These are phyloP conservation scores for Redunca redunca DNA, from an alignment of 2,113 vertebrate species.

Conservation along the genomic window DNA sequence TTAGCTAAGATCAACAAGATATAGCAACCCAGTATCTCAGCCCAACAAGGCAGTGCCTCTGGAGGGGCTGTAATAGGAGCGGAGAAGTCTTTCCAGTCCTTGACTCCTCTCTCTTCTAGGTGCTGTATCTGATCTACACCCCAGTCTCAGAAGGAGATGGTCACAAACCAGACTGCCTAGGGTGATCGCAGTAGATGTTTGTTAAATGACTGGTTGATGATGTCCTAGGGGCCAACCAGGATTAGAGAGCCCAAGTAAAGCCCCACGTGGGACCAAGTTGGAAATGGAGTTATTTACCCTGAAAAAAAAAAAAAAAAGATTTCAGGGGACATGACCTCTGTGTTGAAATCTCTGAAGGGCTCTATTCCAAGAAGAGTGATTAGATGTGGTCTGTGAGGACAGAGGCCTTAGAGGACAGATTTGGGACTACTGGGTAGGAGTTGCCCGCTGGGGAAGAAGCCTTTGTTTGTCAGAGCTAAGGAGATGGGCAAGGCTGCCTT, in stretches of 20 bases:
- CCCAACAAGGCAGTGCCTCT: background rate
- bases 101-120: background rate
- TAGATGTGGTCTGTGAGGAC: background rate
- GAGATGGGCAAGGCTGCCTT: background rate
- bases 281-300: background rate
- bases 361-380: background rate
- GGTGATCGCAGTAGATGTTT: background rate
- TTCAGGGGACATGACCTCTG: conserved; percentile 1
- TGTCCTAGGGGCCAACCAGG: background rate
- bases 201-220: background rate
- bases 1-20: background rate
- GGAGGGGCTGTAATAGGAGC: background rate
- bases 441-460: background rate
- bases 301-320: background rate
- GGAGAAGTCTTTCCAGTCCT: background rate
- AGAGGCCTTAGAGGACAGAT: background rate
- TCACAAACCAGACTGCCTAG: background rate
- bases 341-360: background rate
- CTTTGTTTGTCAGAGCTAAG: background rate
- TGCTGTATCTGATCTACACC: background rate
- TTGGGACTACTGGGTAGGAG: background rate
- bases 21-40: background rate
- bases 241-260: background rate
- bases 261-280: background rate
- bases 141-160: background rate